Conservation (phyloP, 2,113 vertebrate species). For the Gracilinanus agilis region DNA sequence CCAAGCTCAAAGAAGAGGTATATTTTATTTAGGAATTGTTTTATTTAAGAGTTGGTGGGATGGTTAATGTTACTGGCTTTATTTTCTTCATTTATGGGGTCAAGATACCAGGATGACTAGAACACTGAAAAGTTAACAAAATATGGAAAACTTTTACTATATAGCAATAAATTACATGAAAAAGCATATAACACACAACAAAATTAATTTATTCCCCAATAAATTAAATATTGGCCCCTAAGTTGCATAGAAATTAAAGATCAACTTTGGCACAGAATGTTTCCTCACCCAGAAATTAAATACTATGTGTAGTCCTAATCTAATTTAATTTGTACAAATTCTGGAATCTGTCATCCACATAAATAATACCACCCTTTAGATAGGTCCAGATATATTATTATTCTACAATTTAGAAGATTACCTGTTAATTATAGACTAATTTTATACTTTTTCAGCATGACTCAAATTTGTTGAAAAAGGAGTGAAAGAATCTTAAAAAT, state of each 20-base stretch:
- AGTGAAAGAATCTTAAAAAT: neutral
- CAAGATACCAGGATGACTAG: neutral
- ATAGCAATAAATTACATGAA: neutral
- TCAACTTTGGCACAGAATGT: neutral
- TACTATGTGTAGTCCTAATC: neutral
- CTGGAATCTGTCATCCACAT: neutral
- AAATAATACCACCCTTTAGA: neutral
- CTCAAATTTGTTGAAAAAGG: neutral
- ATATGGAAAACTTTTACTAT: neutral
- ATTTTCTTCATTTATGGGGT: neutral
- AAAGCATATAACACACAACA: neutral
- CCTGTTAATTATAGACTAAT: neutral
- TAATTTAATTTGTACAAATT: neutral
- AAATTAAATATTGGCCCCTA: neutral
- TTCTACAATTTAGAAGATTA: neutral
- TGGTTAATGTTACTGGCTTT: neutral
- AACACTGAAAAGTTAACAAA: neutral
- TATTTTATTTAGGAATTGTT: neutral
- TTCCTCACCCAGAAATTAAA: neutral
- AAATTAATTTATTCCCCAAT: neutral
- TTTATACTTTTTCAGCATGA: neutral
- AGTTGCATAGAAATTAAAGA: neutral
- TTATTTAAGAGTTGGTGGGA: neutral
- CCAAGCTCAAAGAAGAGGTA: neutral
- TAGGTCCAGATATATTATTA: neutral